Base-by-base conservation (phyloP, 2,888 invertebrate species). In the Pollenia griseotomentosa region DNA sequence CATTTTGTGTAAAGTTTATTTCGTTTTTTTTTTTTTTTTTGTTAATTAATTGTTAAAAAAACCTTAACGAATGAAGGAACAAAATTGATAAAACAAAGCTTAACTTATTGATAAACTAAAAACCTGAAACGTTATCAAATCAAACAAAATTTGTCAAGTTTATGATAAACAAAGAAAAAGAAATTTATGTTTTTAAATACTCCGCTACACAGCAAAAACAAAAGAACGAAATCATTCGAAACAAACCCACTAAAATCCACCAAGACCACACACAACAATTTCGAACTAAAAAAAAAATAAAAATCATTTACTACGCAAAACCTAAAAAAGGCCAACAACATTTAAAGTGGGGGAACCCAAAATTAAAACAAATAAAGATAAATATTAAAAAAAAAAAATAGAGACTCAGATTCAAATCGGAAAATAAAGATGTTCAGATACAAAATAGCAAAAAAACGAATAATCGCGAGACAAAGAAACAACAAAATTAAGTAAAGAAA, bases 71-170 rank as follows among this genome's bases (percentile, higher is more conserved):
- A 23, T 23, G 23, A 23, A 23, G 23, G 23, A 23, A 23, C 23
- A 23, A 23, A 23, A 23, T 23, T 2, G 23, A 23, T 23, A 2
- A 2, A 23, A 23, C 23, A 23, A 23, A 23, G 23, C 53, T 33
- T 6, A 73, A 61, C 46, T 78, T 74, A 78, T 57, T 59, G 57
- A 79, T 70, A 80, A 77, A 74, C 77, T 23, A 86, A 88, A 73
- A 84, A 87, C 84, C 73, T 73, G 84, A 81, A 87, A 84, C 63
- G 88, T 85, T 90, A 88, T 90, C 88, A 89, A 91, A 88, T 90
- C 88, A 88, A 92, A 90, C 90, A 90, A 90, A 90, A 91, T 92
- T 91, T 91, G 92, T 92, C 92, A 91, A 90, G 92, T 90, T 90
- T 90, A 88, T 59, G 83, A 84, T 81, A 85, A 79, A 55, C 75